Conservation (phyloP, 2,113 vertebrate genomes). For the Aramus guarauna region DNA sequence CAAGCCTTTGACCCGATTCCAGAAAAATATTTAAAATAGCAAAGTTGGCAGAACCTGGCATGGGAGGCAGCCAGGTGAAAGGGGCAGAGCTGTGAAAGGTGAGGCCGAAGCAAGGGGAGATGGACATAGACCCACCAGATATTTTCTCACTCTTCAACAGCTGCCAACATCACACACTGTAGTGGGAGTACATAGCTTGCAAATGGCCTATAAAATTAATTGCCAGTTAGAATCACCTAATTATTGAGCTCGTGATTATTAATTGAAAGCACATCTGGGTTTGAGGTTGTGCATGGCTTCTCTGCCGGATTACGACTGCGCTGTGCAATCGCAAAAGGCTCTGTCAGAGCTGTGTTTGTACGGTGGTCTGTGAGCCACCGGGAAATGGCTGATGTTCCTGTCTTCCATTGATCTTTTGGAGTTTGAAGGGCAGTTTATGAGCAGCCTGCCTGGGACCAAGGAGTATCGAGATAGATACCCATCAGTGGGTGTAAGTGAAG, state of each 20-base stretch:
- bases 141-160: background rate
- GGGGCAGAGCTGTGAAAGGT: background rate
- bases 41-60: background rate
- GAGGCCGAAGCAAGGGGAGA: background rate
- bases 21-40: background rate
- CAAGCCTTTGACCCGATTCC: background rate
- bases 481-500: background rate
- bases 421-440: background rate
- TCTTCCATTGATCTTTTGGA: background rate
- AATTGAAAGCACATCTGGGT: background rate
- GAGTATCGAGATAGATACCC: background rate
- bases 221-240: conserved; percentile 26
- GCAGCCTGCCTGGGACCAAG: background rate
- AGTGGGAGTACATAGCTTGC: background rate
- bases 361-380: accelerated
- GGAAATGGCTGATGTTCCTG: background rate
- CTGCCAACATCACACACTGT: accelerated
- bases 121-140: accelerated
- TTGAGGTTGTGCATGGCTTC: background rate
- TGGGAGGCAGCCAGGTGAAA: background rate
- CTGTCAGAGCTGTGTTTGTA: background rate
- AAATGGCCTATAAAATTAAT: conserved; percentile 43
- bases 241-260: background rate
- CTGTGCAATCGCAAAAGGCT: background rate
- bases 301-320: accelerated